Conservation (phyloP, 2,888 invertebrate species). For the Nomada lathburiana region DNA sequence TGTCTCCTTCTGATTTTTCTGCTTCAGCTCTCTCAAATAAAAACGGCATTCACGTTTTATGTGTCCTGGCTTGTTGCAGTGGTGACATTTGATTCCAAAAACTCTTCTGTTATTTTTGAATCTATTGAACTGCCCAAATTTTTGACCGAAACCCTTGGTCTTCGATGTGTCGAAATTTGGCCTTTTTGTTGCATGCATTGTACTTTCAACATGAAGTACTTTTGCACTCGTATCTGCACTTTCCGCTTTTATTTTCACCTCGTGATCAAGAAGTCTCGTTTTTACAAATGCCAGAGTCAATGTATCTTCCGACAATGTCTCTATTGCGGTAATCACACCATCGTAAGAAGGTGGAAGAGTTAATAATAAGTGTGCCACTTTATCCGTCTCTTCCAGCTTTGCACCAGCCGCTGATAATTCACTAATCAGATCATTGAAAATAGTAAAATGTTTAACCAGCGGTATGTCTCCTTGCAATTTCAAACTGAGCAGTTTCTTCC, state of each 20-base stretch:
- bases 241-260: neutral
- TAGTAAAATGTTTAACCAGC: neutral
- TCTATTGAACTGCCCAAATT: neutral
- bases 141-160: neutral
- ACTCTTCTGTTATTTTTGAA: neutral
- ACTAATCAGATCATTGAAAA: conserved; percentile 1
- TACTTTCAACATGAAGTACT: neutral
- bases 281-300: conserved; percentile 4
- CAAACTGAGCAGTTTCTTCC: neutral
- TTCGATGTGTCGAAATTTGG: neutral
- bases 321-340: conserved; percentile 1
- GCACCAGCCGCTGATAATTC: neutral
- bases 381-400: neutral
- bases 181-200: neutral
- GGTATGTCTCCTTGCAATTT: neutral
- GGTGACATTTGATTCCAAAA: neutral
- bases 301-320: neutral
- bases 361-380: conserved; percentile 2
- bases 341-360: conserved; percentile 1
- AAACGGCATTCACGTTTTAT: neutral
- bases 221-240: neutral
- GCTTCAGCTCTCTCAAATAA: neutral
- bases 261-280: conserved; percentile 9
- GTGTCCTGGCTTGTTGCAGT: neutral
- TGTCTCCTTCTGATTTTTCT: neutral